Evolutionary conservation across 1,140 invertebrate genomes (phyloP), one percentile per base, ranked within the genome.

Genomic region (Yoshiicerus persimilis): DNA sequence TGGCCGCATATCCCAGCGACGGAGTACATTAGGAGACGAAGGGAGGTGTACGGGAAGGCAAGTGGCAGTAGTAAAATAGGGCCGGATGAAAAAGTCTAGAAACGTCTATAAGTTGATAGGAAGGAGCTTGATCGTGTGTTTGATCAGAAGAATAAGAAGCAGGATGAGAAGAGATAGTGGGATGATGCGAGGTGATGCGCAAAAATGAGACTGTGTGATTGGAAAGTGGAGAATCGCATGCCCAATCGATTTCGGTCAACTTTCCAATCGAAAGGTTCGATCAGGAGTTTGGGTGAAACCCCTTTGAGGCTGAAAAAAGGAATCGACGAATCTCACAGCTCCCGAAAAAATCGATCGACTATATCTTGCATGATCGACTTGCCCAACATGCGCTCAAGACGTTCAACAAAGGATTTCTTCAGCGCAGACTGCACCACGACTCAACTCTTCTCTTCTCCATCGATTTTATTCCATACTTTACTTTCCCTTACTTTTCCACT

Each of bases 341-440:
- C 56, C 86, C 87, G 87, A 90, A 90, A 90, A 90, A 89, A 91
- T 91, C 90, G 89, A 91, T 91, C 87, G 77, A 90, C 89, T 90
- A 89, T 89, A 89, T 90, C 89, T 91, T 89, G 87, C 86, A 32
- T 90, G 88, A 91, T 91, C 88, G 90, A 90, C 89, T 91, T 91
- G 87, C 90, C 88, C 88, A 90, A 86, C 90, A 90, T 91, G 90
- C 90, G 90, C 90, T 88, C 87, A 88, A 89, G 88, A 88, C 87
- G 89, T 62, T 41, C 84, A 89, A 77, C 36, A 66, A n/a, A 41
- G 64, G 85, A 84, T 86, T 89, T 88, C 90, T 89, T 88, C 75
- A 88, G 90, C 90, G 88, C 88, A 90, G 87, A 87, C 88, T 86
- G 83, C 88, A 87, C 64, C 64, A 77, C 39, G 38, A 25, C 86